A percentile compares a stretch with the other conserved stretches of the same genome.
phyloP scores from a whole-genome alignment of 2,888 invertebrate genomes.

The Acleris laterana region DNA sequence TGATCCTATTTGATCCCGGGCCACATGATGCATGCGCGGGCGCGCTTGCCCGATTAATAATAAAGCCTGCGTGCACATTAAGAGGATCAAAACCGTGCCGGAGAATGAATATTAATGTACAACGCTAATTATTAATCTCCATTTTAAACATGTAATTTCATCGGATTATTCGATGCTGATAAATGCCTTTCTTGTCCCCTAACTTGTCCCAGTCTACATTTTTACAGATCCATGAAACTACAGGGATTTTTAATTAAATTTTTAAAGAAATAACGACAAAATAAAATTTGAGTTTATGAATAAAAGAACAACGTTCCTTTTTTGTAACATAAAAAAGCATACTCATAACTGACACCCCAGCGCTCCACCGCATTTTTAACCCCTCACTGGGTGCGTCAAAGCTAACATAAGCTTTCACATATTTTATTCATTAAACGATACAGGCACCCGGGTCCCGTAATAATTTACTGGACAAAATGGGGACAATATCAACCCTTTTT shows the following conservation, averaged over 20 bases:
- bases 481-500: conserved; percentile 57
- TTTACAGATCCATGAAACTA: no score
- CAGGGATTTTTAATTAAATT: not conserved
- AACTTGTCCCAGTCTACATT: no score
- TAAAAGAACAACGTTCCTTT: conserved; percentile 1
- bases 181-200: no score
- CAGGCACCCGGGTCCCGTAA: conserved; percentile 54
- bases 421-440: conserved; percentile 73
- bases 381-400: conserved; percentile 59
- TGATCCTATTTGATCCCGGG: conserved; percentile 49
- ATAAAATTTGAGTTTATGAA: conserved; percentile 13
- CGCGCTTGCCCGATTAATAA: conserved; percentile 43
- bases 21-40: conserved; percentile 43
- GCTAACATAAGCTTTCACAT: conserved; percentile 61
- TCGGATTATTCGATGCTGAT: no score
- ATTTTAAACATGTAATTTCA: no score
- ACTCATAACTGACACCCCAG: conserved; percentile 35
- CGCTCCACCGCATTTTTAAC: conserved; percentile 56
- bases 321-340: conserved; percentile 25
- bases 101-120: conserved; percentile 29
- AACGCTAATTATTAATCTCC: conserved; percentile 29
- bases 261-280: not conserved
- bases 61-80: conserved; percentile 41
- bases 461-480: conserved; percentile 56
- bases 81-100: conserved; percentile 25